Percentiles rank a stretch among this genome's conserved stretches.
Evolutionary conservation across 2,113 vertebrate species (phyloP).

Genomic region (Dasyprocta punctata): DNA sequence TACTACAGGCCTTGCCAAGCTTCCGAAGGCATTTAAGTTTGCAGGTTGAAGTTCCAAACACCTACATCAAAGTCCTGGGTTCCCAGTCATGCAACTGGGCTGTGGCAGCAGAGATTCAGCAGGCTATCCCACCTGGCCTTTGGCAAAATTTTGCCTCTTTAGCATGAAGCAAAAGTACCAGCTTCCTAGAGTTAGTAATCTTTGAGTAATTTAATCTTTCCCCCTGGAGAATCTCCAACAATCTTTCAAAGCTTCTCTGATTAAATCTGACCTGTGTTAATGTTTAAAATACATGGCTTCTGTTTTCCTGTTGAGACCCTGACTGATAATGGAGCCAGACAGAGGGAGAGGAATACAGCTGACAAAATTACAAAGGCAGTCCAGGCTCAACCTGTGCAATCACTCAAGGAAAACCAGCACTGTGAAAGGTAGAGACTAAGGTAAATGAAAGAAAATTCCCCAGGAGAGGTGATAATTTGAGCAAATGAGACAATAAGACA

Average conservation of each 20-base stretch:
- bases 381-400: background rate
- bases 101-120: background rate
- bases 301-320: background rate
- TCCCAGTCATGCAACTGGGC: background rate
- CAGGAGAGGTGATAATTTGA: background rate
- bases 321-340: background rate
- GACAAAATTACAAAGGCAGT: background rate
- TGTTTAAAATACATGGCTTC: background rate
- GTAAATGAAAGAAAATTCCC: background rate
- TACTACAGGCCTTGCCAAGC: background rate
- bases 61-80: background rate
- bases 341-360: background rate
- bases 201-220: background rate
- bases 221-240: background rate
- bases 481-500: too few relatives aligned
- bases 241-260: background rate
- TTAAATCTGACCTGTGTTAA: background rate
- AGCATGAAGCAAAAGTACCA: background rate
- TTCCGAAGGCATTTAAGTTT: background rate
- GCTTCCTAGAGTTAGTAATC: background rate
- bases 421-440: background rate
- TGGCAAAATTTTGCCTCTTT: background rate
- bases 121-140: background rate
- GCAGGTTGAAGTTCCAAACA: background rate
- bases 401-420: background rate